Evolutionary conservation across 2,797 vertebrate genomes (phyloP), one percentile per base, ranked within the genome.

Genomic region (Muscicapa striata): DNA sequence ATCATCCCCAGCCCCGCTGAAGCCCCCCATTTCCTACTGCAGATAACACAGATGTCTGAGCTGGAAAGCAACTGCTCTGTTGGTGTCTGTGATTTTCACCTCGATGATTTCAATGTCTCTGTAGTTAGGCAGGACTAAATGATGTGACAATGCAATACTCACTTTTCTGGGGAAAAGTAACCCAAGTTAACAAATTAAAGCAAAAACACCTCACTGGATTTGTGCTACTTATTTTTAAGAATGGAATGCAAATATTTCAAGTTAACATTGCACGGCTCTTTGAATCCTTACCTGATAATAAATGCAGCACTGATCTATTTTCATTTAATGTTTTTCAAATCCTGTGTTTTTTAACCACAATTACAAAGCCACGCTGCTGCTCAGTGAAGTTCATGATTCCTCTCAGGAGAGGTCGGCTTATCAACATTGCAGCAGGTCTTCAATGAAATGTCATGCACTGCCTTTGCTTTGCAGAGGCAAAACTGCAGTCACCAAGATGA

Each of bases 341-440:
- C 34, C 76, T 30, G 19, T 49, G 81, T 30, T 72, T 77, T 54
- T 67, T 41, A 85, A 11, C 43, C 64, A 55, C 18, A 14, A 30
- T 36, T 66, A 74, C 59, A 86, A 78, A 92, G 84, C 34, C 68
- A 45, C 0, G 0, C 30, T 64, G 36, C 79, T 40, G 26, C 84
- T 78, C 85, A 52, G 66, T 51, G 84, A 90, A 74, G 90, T 58
- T 84, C 2, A 17, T 13, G 10, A 12, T 46, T 41, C 15, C 79
- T 86, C 92, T 84, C 77, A 63, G 80, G 73, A 89, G 81, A 94
- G 46, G 30, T 76, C 15, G 34, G 75, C 86, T 85, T 72, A 75
- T 68, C 86, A 82, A 55, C 78, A 66, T 2, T 49, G 75, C 8
- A 7, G 68, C 88, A 81, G 84, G 38, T 57, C 84, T 83, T 49